Conservation (phyloP, 53 echinoderm and acorn worm species). For the Echinometra lucunter region DNA sequence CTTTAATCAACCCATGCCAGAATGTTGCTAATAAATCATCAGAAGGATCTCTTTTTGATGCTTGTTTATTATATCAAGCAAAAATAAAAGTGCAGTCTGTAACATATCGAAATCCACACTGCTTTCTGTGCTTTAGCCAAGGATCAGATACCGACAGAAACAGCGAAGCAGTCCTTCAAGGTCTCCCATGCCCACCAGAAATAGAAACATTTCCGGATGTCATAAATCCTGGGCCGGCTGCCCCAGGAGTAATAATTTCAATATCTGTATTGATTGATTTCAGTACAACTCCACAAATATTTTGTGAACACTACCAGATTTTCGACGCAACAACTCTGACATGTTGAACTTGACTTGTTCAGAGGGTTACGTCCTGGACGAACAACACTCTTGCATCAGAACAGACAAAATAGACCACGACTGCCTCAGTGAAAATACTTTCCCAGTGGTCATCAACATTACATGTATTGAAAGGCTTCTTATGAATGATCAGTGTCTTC, state of each 20-base stretch:
- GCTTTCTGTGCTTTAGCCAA: neutral
- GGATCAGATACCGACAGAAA: neutral
- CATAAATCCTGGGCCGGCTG: neutral
- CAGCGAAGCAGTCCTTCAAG: neutral
- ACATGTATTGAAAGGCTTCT: neutral
- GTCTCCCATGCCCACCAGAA: neutral
- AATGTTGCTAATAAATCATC: neutral
- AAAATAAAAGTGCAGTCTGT: neutral
- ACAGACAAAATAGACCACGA: neutral
- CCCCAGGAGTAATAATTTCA: neutral
- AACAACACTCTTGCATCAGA: neutral
- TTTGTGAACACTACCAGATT: neutral
- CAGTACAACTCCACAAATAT: neutral
- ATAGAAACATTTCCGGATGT: neutral
- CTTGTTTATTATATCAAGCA: neutral
- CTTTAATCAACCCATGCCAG: neutral
- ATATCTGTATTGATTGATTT: conserved; percentile 28
- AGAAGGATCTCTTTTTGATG: neutral
- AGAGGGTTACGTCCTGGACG: neutral
- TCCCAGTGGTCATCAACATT: neutral
- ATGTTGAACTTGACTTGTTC: conserved; percentile 7
- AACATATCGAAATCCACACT: neutral
- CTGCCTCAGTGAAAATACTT: neutral
- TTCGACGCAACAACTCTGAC: neutral
- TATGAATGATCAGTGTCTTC: neutral